Evolutionary conservation across 1,140 invertebrate genomes (phyloP).

Genomic region (Ceratitis capitata): DNA sequence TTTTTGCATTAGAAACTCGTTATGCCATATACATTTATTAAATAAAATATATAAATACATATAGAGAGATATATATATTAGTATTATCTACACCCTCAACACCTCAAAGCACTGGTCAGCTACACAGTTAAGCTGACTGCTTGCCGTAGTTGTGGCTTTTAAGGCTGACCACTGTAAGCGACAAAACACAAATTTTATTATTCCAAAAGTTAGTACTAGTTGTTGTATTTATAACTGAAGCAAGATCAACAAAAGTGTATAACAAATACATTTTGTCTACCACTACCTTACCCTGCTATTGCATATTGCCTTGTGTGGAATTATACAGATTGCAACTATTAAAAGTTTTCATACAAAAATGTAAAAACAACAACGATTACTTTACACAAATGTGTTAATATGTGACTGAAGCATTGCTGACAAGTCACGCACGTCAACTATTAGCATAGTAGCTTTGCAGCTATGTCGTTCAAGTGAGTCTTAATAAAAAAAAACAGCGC

Average conservation of each 20-base stretch:
- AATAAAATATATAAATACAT: not conserved
- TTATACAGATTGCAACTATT: slow-evolving; percentile 24
- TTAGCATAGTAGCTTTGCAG: too few relatives aligned
- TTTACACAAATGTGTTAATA: not conserved
- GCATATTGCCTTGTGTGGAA: too few relatives aligned
- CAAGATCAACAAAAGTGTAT: not conserved
- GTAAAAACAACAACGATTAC: not conserved
- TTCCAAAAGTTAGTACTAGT: not conserved
- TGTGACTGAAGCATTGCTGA: not conserved
- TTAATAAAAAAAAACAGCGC: too few relatives aligned
- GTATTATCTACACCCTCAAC: not conserved
- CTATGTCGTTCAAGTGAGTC: too few relatives aligned
- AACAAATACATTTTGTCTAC: not conserved
- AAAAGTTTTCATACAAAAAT: not conserved
- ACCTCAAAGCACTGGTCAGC: not conserved
- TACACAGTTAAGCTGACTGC: not conserved
- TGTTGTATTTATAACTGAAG: not conserved
- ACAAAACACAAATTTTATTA: not conserved
- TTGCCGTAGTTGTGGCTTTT: not conserved
- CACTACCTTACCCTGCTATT: too few relatives aligned
- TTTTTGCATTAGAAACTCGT: slow-evolving; percentile 18
- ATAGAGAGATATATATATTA: not conserved
- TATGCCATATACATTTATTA: slow-evolving; percentile 2
- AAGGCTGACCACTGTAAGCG: not conserved
- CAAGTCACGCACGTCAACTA: too few relatives aligned